A percentile compares a stretch with the other conserved stretches of the same genome.
Evolutionary conservation across 1,140 invertebrate genomes (phyloP).

Genomic region (Pseudomyrmex cubaensis): DNA sequence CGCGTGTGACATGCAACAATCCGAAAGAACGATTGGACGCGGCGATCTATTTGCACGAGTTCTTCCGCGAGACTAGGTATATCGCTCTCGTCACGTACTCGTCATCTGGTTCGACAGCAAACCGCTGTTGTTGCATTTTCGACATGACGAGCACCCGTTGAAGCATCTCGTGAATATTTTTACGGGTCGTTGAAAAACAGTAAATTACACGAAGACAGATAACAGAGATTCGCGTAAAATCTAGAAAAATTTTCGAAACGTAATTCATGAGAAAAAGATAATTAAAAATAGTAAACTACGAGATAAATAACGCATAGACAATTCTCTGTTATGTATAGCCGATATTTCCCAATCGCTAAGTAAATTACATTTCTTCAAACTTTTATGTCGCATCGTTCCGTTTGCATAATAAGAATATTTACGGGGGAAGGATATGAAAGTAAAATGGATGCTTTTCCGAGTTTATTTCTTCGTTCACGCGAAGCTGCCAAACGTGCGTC

Average conservation of each 20-base stretch:
- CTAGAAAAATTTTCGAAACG: neutral
- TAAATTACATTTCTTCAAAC: neutral
- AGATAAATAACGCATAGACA: neutral
- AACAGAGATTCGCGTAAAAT: neutral
- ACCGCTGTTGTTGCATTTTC: constrained; percentile 33
- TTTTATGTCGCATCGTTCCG: neutral
- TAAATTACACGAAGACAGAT: constrained; percentile 8
- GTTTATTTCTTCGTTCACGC: constrained; percentile 40
- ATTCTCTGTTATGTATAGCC: neutral
- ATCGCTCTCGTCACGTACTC: constrained; percentile 40
- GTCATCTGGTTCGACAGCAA: constrained; percentile 51
- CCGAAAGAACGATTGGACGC: constrained; percentile 30
- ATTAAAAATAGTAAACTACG: too few species aligned
- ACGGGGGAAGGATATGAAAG: neutral
- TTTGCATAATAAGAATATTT: neutral
- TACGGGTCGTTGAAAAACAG: neutral
- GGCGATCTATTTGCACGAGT: constrained; percentile 12
- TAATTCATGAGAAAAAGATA: neutral
- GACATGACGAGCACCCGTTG: constrained; percentile 30
- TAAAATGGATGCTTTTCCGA: constrained; percentile 10
- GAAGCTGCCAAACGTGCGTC: neutral
- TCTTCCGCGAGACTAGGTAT: constrained; percentile 15
- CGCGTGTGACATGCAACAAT: constrained; percentile 35
- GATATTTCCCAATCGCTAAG: neutral
- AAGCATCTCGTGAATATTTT: constrained; percentile 28